Evolutionary conservation across 2,797 vertebrate species (phyloP).

Genomic region (Poecilia gillii): DNA sequence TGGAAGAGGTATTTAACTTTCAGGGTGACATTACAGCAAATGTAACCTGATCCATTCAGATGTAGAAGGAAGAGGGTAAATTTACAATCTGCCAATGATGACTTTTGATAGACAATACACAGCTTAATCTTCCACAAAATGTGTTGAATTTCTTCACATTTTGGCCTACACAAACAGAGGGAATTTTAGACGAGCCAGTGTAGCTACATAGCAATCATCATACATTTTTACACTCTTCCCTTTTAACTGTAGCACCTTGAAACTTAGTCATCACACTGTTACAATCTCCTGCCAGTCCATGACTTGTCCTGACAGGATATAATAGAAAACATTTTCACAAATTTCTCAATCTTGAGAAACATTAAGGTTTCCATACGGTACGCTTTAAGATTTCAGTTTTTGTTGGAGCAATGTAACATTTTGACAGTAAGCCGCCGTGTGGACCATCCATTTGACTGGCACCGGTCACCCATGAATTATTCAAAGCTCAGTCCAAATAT

Average conservation of each 20-base stretch:
- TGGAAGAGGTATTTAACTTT: not conserved
- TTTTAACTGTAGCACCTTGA: not conserved
- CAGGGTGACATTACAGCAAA: not conserved
- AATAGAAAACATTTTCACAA: constrained; percentile 18
- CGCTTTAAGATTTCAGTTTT: constrained; percentile 8
- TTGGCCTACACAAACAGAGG: not conserved
- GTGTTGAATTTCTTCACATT: not conserved
- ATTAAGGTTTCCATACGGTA: constrained; percentile 2
- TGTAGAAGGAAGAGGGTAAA: not conserved
- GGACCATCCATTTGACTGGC: constrained; percentile 49
- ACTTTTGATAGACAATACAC: not conserved
- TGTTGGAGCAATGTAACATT: constrained; percentile 45
- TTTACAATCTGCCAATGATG: not conserved
- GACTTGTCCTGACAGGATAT: constrained; percentile 23
- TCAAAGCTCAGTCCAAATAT: constrained; percentile 68
- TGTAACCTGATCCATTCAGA: not conserved
- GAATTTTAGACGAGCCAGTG: not conserved
- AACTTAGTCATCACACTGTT: not conserved
- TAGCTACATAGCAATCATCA: not conserved
- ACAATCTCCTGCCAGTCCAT: not conserved
- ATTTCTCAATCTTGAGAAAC: constrained; percentile 4
- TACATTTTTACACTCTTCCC: not conserved
- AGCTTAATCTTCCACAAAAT: not conserved
- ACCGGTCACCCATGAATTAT: constrained; percentile 60
- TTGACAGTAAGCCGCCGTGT: constrained; percentile 36